Conservation (phyloP, 2,113 vertebrate genomes). For the Ardeotis arabs region DNA sequence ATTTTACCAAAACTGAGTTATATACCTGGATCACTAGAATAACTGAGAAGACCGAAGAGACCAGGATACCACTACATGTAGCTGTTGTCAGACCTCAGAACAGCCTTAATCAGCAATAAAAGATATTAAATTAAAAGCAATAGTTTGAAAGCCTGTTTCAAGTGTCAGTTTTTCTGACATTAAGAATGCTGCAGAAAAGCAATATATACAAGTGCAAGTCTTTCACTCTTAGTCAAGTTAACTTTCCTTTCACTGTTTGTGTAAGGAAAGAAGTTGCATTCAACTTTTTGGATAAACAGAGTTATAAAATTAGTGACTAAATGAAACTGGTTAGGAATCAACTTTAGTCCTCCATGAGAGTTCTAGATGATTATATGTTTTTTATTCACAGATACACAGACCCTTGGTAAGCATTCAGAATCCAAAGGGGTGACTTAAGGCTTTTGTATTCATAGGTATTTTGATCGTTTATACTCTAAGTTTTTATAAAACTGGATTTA, state of each 20-base stretch:
- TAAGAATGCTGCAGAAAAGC: not conserved
- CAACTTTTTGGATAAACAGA: not conserved
- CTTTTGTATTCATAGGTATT: not conserved
- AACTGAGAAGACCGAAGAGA: not conserved
- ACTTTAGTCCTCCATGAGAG: not conserved
- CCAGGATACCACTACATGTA: fast-evolving
- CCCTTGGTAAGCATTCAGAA: not conserved
- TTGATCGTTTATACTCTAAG: not conserved
- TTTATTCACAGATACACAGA: not conserved
- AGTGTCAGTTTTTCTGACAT: not conserved
- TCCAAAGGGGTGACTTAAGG: not conserved
- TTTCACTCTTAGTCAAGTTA: not conserved
- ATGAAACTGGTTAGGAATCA: not conserved
- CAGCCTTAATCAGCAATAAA: not conserved
- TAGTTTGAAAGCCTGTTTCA: not conserved
- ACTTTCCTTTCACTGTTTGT: not conserved
- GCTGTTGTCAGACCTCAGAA: not conserved
- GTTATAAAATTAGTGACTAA: not conserved
- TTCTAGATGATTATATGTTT: not conserved
- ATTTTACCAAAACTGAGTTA: not conserved
- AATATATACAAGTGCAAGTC: not conserved
- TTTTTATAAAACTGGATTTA: not conserved
- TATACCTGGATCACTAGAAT: not conserved
- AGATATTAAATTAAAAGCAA: not conserved
- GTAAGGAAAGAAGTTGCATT: not conserved